phyloP scores from a whole-genome alignment of 2,797 vertebrate genomes.

The Gymnocypris eckloni region DNA sequence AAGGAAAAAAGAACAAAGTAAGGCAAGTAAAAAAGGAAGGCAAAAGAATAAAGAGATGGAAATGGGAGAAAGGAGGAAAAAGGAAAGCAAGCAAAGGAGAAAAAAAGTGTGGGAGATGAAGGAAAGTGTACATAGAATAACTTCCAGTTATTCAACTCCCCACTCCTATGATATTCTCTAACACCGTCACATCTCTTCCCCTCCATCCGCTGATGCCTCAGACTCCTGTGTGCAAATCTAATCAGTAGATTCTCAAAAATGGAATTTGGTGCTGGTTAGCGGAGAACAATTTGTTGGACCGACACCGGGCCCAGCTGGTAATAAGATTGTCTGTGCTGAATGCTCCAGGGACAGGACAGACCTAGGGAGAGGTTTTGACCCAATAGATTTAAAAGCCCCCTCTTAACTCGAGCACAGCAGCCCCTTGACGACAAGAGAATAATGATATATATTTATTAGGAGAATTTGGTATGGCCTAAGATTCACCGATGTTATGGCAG shows the following conservation, averaged over 20 bases:
- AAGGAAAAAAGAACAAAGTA: background rate
- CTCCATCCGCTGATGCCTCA: conserved; percentile 78
- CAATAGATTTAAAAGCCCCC: conserved; percentile 86
- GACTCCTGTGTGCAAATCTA: conserved; percentile 80
- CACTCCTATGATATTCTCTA: conserved; percentile 13
- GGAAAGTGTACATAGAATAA: background rate
- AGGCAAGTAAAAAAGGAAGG: background rate
- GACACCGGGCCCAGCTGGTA: conserved; percentile 79
- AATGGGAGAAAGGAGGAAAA: background rate
- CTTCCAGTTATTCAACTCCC: conserved; percentile 2
- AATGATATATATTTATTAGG: conserved; percentile 86
- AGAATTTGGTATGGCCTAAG: conserved; percentile 78
- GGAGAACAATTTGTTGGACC: conserved; percentile 80
- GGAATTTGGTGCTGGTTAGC: conserved; percentile 79
- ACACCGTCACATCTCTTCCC: conserved; percentile 70
- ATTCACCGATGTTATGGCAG: conserved; percentile 54
- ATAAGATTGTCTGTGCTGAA: conserved; percentile 83
- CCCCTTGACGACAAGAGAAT: conserved; percentile 79
- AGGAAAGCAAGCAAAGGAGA: background rate
- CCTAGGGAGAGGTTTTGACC: conserved; percentile 78
- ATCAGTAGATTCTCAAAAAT: conserved; percentile 84
- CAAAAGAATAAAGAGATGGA: background rate
- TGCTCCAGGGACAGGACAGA: conserved; percentile 78
- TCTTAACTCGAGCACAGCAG: conserved; percentile 80
- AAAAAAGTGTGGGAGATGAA: background rate